Conservation (phyloP, 2,797 vertebrate species). For the Corythornis leucogaster region DNA sequence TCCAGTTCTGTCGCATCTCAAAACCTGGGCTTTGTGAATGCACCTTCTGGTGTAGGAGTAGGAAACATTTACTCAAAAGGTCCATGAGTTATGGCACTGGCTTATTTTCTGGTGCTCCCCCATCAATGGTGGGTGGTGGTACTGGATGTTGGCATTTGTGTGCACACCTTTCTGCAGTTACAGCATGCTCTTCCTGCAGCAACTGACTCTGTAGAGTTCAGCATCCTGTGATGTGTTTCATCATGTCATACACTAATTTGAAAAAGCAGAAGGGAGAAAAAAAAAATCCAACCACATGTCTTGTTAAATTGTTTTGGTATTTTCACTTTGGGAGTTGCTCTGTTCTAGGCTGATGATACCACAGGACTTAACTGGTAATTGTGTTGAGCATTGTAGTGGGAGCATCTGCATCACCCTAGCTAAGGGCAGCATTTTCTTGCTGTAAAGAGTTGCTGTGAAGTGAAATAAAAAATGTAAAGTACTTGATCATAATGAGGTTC, state of each 20-base stretch:
- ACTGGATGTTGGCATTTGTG: accelerated
- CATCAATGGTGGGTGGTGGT: neutral
- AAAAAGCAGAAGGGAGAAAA: neutral
- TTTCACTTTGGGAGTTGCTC: neutral
- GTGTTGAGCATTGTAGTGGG: neutral
- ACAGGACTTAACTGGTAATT: neutral
- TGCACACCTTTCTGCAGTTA: neutral
- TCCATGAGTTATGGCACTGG: neutral
- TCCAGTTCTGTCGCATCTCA: neutral
- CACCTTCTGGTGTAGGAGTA: neutral
- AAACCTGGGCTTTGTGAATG: neutral
- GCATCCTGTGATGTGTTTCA: neutral
- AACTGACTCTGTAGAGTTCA: neutral
- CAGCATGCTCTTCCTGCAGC: neutral
- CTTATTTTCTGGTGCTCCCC: neutral
- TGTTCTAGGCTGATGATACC: neutral
- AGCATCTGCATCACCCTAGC: neutral
- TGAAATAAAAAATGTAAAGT: neutral
- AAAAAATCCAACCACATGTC: neutral
- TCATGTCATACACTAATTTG: neutral
- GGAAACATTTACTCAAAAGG: neutral
- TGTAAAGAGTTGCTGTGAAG: neutral
- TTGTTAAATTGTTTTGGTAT: neutral
- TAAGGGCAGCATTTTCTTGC: neutral
- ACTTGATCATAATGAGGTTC: neutral